Conservation (phyloP, 2,113 vertebrate species). For the Proterorhinus semilunaris region DNA sequence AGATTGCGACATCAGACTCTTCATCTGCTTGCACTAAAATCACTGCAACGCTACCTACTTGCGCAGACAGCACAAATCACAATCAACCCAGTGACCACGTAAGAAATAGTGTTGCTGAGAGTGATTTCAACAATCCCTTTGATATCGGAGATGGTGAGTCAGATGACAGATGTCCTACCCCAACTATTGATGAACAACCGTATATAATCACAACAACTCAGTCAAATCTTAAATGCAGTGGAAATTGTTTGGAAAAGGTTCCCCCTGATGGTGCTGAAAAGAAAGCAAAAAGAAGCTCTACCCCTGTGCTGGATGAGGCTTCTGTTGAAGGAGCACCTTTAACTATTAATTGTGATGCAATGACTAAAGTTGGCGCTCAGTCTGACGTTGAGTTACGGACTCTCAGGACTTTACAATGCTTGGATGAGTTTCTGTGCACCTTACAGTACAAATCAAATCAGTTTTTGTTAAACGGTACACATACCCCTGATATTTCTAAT, state of each 20-base stretch:
- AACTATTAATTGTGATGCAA: conserved; percentile 8
- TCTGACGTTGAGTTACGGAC: conserved; percentile 47
- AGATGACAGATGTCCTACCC: conserved; percentile 40
- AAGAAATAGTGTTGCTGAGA: background rate
- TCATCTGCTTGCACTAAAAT: background rate
- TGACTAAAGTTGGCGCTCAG: background rate
- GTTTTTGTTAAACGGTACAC: conserved; percentile 7
- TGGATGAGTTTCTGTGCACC: conserved; percentile 20
- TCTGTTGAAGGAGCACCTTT: conserved; percentile 4
- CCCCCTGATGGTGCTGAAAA: conserved; percentile 2
- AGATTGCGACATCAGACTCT: conserved; percentile 22
- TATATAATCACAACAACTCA: background rate
- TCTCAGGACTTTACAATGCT: conserved; percentile 36
- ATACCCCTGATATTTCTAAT: background rate
- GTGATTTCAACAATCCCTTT: conserved; percentile 1
- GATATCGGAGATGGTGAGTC: background rate
- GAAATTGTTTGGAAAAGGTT: conserved; percentile 6
- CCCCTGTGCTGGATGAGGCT: conserved; percentile 33
- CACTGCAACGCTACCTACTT: background rate
- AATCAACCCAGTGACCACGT: conserved; percentile 1
- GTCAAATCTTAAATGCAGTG: conserved; percentile 1
- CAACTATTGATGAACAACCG: conserved; percentile 48
- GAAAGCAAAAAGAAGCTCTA: conserved; percentile 21
- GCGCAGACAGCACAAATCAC: background rate
- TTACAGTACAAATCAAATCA: conserved; percentile 12